Evolutionary conservation across 2,797 vertebrate genomes (phyloP).

Genomic region (Sphaeramia orbicularis): DNA sequence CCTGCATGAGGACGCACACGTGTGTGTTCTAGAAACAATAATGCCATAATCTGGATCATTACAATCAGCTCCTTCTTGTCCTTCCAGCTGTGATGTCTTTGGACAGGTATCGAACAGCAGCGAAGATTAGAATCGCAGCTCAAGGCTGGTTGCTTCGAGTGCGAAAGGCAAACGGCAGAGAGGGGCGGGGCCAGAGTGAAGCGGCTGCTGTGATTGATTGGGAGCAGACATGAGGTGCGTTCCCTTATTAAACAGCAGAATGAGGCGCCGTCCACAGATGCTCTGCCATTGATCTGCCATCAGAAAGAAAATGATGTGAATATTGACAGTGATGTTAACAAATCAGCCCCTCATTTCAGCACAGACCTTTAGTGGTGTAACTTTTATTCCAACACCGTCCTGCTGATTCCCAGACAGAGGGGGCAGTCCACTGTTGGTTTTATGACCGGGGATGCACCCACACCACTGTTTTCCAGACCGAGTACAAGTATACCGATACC

Average conservation of each 20-base stretch:
- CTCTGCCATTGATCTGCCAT: slow-evolving; percentile 43
- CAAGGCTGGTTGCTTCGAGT: slow-evolving; percentile 12
- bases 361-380: background rate
- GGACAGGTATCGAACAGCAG: slow-evolving; percentile 40
- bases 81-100: slow-evolving; percentile 32
- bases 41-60: no score
- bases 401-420: no score
- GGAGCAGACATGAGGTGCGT: slow-evolving; percentile 50
- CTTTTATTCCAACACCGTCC: background rate
- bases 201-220: slow-evolving; percentile 46
- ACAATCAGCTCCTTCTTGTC: slow-evolving; percentile 66
- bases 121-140: slow-evolving; percentile 44
- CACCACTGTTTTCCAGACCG: no score
- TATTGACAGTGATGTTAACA: background rate
- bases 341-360: background rate
- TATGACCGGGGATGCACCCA: no score
- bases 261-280: slow-evolving; percentile 65
- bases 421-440: no score
- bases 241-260: slow-evolving; percentile 66
- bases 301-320: slow-evolving; percentile 4
- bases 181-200: slow-evolving; percentile 10
- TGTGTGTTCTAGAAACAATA: no score
- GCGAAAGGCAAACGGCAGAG: background rate
- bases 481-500: no score
- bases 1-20: no score